Base-by-base conservation (phyloP, 2,113 vertebrate genomes). In the Stegostoma tigrinum region DNA sequence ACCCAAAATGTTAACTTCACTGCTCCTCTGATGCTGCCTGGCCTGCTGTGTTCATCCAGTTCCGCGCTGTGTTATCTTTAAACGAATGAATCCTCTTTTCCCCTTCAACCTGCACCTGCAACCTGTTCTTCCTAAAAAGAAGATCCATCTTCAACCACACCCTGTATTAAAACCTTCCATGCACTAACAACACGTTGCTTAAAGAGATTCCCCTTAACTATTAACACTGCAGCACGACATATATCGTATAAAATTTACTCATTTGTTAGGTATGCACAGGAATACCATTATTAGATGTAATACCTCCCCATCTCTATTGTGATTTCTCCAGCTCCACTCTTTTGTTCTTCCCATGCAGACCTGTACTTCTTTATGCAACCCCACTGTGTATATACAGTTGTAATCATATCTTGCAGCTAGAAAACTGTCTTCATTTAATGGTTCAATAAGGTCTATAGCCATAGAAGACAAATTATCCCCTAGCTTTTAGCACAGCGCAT, bases 391-490 rank as follows among this genome's bases (percentile, higher is more conserved):
- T 30, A 30, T 70, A 94, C 42, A 45, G 66, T 38, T 70, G 66
- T n/a, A 45, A 67, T 67, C 68, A 95, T 67, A 42, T 95, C 89
- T 34, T n/a, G 61, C 10, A 38, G 34, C 61, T 23, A 42, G 89
- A 95, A 72, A 48, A 52, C 52, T 19, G 27, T 72, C 52, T 95
- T 95, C 72, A 95, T 95, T 95, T 95, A 95, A 95, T 6, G 68
- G 42, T 48, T 75, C 94, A 95, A 45, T 52, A 30, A 72, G n/a
- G 34, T 75, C 27, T 17, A 66, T 23, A 70, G 66, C 94, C 24
- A 15, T 55, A 93, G 55, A 91, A 93, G 89, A 93, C 34, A 67
- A n/a, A 93, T 67, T 93, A n/a, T n/a, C 67, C 19, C 61, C 64
- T 61, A 93, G 10, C 38, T 66, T 38, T 66, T 15, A 93, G 61